Evolutionary conservation across 2,113 vertebrate genomes (phyloP).

Genomic region (Phasianus colchicus): DNA sequence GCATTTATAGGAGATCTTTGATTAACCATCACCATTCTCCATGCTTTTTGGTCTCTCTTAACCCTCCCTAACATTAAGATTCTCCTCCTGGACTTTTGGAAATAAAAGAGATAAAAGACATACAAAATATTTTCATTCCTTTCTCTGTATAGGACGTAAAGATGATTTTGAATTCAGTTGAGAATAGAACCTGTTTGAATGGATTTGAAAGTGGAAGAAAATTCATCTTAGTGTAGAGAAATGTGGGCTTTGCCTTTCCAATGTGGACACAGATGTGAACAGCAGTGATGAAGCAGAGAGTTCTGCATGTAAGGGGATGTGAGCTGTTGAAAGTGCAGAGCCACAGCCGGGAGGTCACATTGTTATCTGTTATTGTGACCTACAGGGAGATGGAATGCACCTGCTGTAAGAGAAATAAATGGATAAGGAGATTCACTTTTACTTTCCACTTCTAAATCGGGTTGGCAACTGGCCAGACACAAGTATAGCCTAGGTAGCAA

Average conservation of each 20-base stretch:
- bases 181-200: not conserved
- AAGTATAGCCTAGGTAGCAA: fast-evolving
- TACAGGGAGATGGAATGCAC: not conserved
- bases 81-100: not conserved
- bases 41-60: not conserved
- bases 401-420: not conserved
- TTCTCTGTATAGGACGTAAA: not conserved
- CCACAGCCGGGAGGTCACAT: not conserved
- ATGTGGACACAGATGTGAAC: not conserved
- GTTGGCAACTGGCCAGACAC: not conserved
- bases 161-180: not conserved
- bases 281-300: not conserved
- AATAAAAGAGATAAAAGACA: not conserved
- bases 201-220: not conserved
- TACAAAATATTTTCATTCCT: not conserved
- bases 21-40: not conserved
- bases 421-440: not conserved
- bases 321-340: not conserved
- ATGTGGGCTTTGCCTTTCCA: not conserved
- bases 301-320: fast-evolving
- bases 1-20: not conserved
- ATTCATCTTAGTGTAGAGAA: not conserved
- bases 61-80: not conserved
- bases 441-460: not conserved
- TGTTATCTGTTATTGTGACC: not conserved